phyloP scores from a whole-genome alignment of 53 echinoderm and acorn worm species.

The Mesocentrotus franciscanus region DNA sequence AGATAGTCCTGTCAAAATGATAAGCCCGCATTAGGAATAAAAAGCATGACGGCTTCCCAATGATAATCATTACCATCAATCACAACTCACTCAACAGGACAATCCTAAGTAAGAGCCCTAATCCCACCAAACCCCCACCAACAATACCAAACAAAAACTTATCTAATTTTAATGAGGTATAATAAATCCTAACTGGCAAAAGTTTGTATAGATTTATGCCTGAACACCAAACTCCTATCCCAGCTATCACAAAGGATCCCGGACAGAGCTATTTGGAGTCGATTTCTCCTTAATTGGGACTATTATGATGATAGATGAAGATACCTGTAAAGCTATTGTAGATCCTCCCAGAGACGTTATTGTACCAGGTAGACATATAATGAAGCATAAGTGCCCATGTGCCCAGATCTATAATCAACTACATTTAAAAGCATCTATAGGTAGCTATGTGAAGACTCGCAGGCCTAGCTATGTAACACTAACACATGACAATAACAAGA shows the following conservation, averaged over 20 bases:
- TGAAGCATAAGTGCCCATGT: conserved; percentile 39
- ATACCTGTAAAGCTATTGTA: not conserved
- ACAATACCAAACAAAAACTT: conserved; percentile 28
- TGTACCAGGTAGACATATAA: not conserved
- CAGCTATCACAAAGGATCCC: not conserved
- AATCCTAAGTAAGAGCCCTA: not conserved
- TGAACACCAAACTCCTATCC: conserved; percentile 23
- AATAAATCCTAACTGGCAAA: not conserved
- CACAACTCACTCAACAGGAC: not conserved
- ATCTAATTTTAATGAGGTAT: conserved; percentile 3
- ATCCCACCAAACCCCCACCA: not conserved
- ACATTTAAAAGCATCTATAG: not conserved
- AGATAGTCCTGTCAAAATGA: not conserved
- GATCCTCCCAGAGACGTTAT: not conserved
- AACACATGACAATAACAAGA: not conserved
- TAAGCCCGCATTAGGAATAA: not conserved
- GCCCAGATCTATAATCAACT: not conserved
- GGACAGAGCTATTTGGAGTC: conserved; percentile 18
- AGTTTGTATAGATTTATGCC: conserved; percentile 48
- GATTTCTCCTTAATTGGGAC: conserved; percentile 56
- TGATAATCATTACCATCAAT: conserved; percentile 39
- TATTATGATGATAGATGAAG: conserved; percentile 41
- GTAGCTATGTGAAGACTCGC: not conserved
- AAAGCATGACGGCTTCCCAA: not conserved
- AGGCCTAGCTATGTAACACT: not conserved